Evolutionary conservation across 1,140 invertebrate species (phyloP).

Genomic region (Armadillidium nasatum): DNA sequence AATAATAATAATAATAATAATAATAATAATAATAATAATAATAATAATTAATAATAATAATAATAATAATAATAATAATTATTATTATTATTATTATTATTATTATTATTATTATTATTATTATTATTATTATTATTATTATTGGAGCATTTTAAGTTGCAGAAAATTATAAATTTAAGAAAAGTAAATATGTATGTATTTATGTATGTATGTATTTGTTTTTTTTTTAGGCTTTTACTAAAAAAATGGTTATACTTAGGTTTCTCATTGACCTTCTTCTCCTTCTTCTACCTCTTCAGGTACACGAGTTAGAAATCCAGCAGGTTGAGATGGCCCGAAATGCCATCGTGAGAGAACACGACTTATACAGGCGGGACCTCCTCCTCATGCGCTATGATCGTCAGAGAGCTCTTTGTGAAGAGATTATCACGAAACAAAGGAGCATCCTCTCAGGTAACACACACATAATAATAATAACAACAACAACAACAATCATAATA

Average conservation of each 20-base stretch:
- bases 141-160: too few relatives aligned
- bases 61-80: too few relatives aligned
- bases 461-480: background rate
- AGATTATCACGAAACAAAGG: conserved; percentile 82
- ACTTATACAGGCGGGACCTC: conserved; percentile 74
- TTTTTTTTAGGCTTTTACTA: background rate
- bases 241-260: background rate
- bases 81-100: too few relatives aligned
- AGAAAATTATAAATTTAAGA: too few relatives aligned
- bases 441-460: conserved; percentile 73
- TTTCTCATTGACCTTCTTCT: background rate
- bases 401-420: conserved; percentile 78
- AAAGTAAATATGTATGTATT: too few relatives aligned
- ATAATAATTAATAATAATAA: too few relatives aligned
- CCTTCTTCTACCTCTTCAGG: conserved; percentile 45
- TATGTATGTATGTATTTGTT: background rate
- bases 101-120: too few relatives aligned
- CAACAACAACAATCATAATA: too few relatives aligned
- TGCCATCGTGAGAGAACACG: conserved; percentile 73
- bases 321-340: conserved; percentile 76
- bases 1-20: too few relatives aligned
- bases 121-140: too few relatives aligned
- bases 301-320: conserved; percentile 86
- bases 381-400: conserved; percentile 75
- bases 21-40: too few relatives aligned